Evolutionary conservation across 2,113 vertebrate species (phyloP), one percentile per base, ranked within the genome.

Genomic region (Psilopogon haemacephalus): DNA sequence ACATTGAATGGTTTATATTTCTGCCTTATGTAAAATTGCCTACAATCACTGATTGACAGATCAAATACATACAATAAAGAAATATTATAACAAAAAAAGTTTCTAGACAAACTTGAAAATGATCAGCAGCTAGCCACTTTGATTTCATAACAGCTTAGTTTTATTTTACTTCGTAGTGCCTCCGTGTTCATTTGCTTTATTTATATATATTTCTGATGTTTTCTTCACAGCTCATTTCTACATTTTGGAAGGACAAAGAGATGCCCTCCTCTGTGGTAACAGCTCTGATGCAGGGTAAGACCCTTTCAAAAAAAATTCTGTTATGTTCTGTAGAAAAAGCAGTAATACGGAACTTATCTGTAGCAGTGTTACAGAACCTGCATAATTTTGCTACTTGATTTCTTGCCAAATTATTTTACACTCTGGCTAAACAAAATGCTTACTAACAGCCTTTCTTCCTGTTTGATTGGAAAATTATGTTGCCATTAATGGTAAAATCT

Each of bases 231-330:
- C 95, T 95, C 97, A 98, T 87, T 98, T 97, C 97, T 98, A 98
- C 92, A 84, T 97, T 96, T 95, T 98, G 97, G 97, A 98, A 96
- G 98, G 96, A 84, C 97, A 98, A 91, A 97, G 88, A 91, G 98
- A 99, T 95, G 97, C 99, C 79, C 96, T 99, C 94, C 98, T 99
- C 80, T 99, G 99, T 98, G 99, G 99, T 84, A 98, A 98, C 62
- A 96, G 97, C 93, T 98, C 96, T 91, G 98, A 98, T 97, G 98
- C 98, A 85, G 99, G 99, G 99, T 99, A 98, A 98, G 98, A 37
- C 32, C 52, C 23, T 83, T 60, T 58, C 27, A 89, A 58, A 94
- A 55, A 94, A 94, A 42, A 70, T 52, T 9, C 55, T 35, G 44
- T 37, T 38, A 15, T 24, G 20, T 91, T 95, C n/a, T 76, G 13